These are phyloP conservation scores for Camelus bactrianus DNA, from an alignment of 2,113 vertebrate species.

Conservation along the genomic window DNA sequence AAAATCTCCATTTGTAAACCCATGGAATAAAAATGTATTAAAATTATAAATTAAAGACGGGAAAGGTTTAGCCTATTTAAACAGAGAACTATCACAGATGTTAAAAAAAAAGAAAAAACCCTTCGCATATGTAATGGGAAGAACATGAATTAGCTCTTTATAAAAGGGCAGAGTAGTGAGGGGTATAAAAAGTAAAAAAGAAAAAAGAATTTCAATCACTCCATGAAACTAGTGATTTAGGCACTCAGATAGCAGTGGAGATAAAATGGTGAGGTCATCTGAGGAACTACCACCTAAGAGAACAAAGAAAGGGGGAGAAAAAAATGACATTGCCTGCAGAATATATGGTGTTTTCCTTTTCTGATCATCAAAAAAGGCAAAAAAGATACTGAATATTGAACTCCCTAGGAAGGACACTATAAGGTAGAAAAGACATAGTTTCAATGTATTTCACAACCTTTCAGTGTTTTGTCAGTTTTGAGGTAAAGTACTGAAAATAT, in stretches of 20 bases:
- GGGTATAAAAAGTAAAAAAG: background rate
- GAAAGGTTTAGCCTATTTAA: background rate
- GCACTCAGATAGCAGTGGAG: background rate
- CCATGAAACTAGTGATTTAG: background rate
- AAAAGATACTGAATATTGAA: background rate
- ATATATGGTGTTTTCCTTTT: background rate
- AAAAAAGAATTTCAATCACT: background rate
- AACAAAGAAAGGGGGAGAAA: background rate
- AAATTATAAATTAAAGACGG: background rate
- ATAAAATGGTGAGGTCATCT: background rate
- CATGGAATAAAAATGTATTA: background rate
- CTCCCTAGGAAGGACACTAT: background rate
- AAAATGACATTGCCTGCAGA: background rate
- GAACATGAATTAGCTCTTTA: background rate
- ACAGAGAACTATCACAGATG: background rate
- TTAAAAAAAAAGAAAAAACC: background rate
- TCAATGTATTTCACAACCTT: background rate
- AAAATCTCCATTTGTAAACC: background rate
- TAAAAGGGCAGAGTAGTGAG: background rate
- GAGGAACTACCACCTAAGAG: background rate
- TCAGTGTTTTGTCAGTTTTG: background rate
- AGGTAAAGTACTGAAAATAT: background rate
- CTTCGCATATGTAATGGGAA: background rate
- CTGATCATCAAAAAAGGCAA: background rate
- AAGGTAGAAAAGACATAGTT: background rate